A percentile compares a stretch with the other conserved stretches of the same genome.
Conservation (phyloP, 2,113 vertebrate species). For the Pelusios castaneus region DNA sequence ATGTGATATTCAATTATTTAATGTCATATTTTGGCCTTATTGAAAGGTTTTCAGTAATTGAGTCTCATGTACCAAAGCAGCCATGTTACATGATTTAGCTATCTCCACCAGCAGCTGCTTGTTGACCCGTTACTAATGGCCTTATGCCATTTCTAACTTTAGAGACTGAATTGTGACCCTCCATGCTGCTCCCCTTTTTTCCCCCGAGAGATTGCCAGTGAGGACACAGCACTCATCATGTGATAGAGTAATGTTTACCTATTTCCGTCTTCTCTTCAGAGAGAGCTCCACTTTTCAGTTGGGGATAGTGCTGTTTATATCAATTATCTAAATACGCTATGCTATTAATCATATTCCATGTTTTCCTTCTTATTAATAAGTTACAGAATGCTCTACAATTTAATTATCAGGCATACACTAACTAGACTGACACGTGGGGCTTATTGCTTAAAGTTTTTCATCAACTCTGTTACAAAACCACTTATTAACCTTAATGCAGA, state of each 20-base stretch:
- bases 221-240: constrained; percentile 17
- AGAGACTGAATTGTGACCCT: constrained; percentile 55
- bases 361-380: neutral
- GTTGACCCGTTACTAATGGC: constrained; percentile 46
- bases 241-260: constrained; percentile 1
- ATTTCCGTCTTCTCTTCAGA: constrained; percentile 17
- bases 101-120: constrained; percentile 50
- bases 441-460: neutral
- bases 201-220: neutral
- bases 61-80: constrained; percentile 61
- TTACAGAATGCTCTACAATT: neutral
- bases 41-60: constrained; percentile 74
- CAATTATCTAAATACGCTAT: neutral
- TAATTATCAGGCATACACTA: neutral
- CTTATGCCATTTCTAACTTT: constrained; percentile 69
- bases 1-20: constrained; percentile 78
- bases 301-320: neutral
- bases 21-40: constrained; percentile 67
- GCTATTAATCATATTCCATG: neutral
- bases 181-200: neutral
- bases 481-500: neutral
- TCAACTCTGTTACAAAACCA: neutral
- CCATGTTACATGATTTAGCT: neutral
- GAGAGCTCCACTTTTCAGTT: neutral
- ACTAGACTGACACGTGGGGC: neutral